Conservation (phyloP, 2,113 vertebrate genomes). For the mouse (Mus musculus) region DNA sequence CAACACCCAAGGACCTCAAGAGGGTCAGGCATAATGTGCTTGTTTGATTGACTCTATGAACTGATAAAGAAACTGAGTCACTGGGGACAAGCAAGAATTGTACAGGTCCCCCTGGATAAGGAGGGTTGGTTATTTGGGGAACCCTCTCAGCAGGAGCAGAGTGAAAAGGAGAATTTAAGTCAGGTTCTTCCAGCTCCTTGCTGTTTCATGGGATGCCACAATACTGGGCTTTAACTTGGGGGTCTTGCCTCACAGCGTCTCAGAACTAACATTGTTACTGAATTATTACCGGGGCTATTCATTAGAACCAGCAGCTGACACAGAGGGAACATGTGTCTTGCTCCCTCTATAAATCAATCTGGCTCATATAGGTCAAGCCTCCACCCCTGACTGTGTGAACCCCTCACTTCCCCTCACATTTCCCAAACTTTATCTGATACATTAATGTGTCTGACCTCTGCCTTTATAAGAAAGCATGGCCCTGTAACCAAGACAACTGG, state of each 20-base stretch:
- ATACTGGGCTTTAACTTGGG: background rate
- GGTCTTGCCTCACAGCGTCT: background rate
- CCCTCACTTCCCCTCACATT: background rate
- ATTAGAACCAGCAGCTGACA: background rate
- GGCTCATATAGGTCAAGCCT: background rate
- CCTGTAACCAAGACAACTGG: conserved; percentile 68
- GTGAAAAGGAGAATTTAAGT: background rate
- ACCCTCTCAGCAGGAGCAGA: background rate
- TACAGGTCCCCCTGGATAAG: background rate
- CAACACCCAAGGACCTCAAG: too few species aligned
- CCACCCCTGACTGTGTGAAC: background rate
- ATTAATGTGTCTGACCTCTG: conserved; percentile 66
- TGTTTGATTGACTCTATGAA: background rate
- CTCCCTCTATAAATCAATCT: background rate
- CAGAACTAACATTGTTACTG: background rate
- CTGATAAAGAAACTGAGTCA: background rate
- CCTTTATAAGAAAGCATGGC: conserved; percentile 23
- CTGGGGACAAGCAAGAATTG: background rate
- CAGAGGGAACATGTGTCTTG: background rate
- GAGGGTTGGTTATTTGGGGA: background rate
- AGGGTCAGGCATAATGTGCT: background rate
- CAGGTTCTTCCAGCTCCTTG: background rate
- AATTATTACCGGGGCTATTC: background rate
- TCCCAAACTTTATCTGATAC: conserved; percentile 30
- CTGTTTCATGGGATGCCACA: background rate